Evolutionary conservation across 2,888 invertebrate species (phyloP).

Genomic region (Cyaniris semiargus): DNA sequence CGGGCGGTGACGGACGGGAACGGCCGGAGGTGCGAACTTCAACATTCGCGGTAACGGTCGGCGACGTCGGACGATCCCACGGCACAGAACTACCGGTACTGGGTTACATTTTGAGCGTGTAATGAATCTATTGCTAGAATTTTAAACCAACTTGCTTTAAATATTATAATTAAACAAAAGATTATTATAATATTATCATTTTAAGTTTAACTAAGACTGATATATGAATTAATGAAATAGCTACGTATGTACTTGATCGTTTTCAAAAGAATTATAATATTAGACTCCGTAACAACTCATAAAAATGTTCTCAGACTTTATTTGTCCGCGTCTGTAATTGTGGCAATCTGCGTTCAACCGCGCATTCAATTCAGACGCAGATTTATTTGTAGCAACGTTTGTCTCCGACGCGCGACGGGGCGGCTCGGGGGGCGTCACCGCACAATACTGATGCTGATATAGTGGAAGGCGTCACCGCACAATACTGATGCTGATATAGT

Average conservation of each 20-base stretch:
- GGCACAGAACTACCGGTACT: not conserved
- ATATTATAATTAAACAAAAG: too few species aligned
- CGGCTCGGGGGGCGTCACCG: not conserved
- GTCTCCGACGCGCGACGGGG: not conserved
- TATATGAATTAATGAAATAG: too few species aligned
- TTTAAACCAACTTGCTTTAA: too few species aligned
- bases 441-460: slow-evolving; percentile 22
- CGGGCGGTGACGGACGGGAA: slow-evolving; percentile 5
- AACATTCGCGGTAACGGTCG: slow-evolving; percentile 26
- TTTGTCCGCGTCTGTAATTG: too few species aligned
- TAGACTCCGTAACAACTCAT: too few species aligned
- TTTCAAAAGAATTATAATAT: too few species aligned
- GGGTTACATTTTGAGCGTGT: too few species aligned
- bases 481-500: slow-evolving; percentile 22
- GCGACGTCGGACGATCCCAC: slow-evolving; percentile 3
- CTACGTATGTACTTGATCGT: too few species aligned
- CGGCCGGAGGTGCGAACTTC: slow-evolving; percentile 24
- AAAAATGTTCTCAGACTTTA: not conserved
- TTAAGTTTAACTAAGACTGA: too few species aligned
- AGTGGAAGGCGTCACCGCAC: slow-evolving; percentile 14
- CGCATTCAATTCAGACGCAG: not conserved
- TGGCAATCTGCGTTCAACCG: not conserved
- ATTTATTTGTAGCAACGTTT: not conserved
- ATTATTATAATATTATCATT: too few species aligned
- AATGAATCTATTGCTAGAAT: too few species aligned